Percentiles rank a stretch among this genome's conserved stretches.
phyloP scores from a whole-genome alignment of 2,113 vertebrate genomes.

The Mormyrus lacerda region DNA sequence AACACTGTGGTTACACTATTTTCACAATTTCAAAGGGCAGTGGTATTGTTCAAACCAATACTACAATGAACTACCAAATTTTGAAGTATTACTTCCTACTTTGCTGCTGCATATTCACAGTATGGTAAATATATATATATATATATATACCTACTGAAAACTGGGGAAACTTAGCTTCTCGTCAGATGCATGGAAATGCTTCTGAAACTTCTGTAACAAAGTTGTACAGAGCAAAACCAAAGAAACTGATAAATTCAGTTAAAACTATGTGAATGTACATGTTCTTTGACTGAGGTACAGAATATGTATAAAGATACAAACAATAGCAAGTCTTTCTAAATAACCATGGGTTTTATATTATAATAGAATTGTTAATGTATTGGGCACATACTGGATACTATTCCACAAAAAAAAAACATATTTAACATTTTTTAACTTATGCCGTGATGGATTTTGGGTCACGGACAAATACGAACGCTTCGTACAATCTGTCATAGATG shows the following conservation, averaged over 20 bases:
- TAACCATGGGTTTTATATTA: no score
- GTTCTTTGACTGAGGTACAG: not conserved
- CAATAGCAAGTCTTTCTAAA: not conserved
- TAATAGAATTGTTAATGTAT: not conserved
- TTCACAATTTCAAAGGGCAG: not conserved
- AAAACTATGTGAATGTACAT: no score
- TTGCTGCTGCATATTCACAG: not conserved
- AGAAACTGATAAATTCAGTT: not conserved
- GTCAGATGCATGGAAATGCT: not conserved
- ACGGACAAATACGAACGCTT: not conserved
- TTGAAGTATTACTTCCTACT: not conserved
- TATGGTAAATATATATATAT: not conserved
- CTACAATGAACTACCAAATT: not conserved
- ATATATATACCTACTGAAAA: not conserved
- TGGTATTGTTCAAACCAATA: not conserved
- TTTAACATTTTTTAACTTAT: not conserved
- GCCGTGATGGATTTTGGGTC: not conserved
- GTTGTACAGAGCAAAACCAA: not conserved
- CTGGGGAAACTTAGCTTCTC: not conserved
- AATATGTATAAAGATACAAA: not conserved
- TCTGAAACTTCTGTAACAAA: not conserved
- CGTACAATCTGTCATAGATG: not conserved
- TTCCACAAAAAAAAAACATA: not conserved
- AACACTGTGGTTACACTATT: not conserved
- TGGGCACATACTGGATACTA: not conserved